Percentiles rank a stretch among this genome's conserved stretches.
phyloP scores from a whole-genome alignment of 2,113 vertebrate genomes.

The Riparia riparia region DNA sequence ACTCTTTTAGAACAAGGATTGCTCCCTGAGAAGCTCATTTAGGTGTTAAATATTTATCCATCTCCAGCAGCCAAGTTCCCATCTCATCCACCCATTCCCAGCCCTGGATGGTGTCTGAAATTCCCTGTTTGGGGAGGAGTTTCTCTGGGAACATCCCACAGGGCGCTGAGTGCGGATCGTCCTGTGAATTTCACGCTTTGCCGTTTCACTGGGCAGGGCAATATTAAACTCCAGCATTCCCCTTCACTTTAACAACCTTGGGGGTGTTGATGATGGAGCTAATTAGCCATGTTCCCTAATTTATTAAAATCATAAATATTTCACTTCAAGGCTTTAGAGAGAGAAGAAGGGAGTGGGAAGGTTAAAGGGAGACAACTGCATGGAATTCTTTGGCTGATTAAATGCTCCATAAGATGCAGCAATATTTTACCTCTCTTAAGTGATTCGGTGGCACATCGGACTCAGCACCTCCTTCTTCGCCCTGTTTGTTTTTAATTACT shows the following conservation, averaged over 20 bases:
- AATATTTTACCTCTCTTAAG: slow-evolving; percentile 55
- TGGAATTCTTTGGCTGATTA: slow-evolving; percentile 70
- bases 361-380: slow-evolving; percentile 67
- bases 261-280: slow-evolving; percentile 63
- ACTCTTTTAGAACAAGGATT: neutral
- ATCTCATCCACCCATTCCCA: neutral
- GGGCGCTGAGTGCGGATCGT: fast-evolving
- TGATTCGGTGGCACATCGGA: slow-evolving; percentile 4
- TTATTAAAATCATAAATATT: slow-evolving; percentile 81
- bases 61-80: neutral
- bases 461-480: neutral
- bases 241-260: neutral
- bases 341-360: neutral
- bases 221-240: slow-evolving; percentile 2
- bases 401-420: slow-evolving; percentile 17
- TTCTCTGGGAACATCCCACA: neutral
- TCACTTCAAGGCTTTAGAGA: slow-evolving; percentile 15
- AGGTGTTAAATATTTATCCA: neutral
- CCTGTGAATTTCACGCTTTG: neutral
- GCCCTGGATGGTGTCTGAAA: neutral
- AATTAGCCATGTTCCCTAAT: slow-evolving; percentile 70
- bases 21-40: neutral
- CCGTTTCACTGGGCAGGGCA: neutral
- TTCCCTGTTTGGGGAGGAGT: neutral
- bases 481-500: slow-evolving; percentile 68